These are phyloP conservation scores for Nycticorax nycticorax DNA, from an alignment of 2,113 vertebrate genomes.

Conservation along the genomic window DNA sequence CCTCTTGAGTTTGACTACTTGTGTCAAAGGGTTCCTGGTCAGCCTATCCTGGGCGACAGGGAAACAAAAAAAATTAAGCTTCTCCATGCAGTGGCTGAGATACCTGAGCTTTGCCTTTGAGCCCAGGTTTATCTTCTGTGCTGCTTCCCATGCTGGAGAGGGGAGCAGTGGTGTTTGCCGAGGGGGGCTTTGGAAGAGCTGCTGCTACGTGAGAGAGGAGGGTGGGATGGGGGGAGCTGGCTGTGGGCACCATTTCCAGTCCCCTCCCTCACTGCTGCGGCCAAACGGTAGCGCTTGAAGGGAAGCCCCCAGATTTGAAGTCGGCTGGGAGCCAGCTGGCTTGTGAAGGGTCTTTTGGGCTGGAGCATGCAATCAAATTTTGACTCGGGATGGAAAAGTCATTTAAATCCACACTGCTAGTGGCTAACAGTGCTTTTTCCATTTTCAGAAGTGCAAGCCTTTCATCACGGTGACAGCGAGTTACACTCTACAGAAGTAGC, in stretches of 20 bases:
- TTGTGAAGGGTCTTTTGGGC: not conserved
- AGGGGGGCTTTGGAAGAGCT: not conserved
- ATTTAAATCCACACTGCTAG: not conserved
- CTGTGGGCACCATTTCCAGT: not conserved
- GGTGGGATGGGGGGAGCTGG: not conserved
- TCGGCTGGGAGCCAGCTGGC: not conserved
- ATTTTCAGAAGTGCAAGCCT: constrained; percentile 2
- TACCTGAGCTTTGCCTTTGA: not conserved
- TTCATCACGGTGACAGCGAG: not conserved
- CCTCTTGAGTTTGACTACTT: not conserved
- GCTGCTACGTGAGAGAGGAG: not conserved
- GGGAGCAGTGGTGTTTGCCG: not conserved
- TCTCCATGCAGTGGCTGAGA: not conserved
- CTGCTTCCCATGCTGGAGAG: not conserved
- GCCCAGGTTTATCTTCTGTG: not conserved
- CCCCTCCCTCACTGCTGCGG: not conserved
- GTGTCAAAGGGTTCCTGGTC: not conserved
- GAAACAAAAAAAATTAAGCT: not conserved
- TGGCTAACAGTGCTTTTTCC: not conserved
- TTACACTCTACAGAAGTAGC: not conserved
- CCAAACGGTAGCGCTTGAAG: not conserved
- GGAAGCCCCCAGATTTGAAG: not conserved
- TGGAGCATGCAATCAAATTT: not conserved
- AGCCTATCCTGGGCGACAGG: not conserved
- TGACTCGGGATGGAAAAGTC: not conserved